Conservation (phyloP, 2,113 vertebrate genomes). For the Dendrocopos noguchii region DNA sequence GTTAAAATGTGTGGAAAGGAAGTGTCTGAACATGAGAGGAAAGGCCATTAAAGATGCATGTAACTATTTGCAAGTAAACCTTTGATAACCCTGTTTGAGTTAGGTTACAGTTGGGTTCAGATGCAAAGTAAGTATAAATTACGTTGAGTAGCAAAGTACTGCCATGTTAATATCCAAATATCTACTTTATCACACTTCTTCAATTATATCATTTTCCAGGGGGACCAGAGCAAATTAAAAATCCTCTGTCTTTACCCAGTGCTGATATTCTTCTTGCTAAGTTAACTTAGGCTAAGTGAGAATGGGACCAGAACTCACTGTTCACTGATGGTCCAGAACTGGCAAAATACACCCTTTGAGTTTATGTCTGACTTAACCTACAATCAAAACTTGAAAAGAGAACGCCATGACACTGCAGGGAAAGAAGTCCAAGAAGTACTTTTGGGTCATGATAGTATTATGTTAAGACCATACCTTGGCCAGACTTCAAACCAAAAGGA, state of each 20-base stretch:
- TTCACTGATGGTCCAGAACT: neutral
- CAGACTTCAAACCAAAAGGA: neutral
- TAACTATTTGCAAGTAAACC: conserved; percentile 64
- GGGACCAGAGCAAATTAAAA: neutral
- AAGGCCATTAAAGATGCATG: conserved; percentile 61
- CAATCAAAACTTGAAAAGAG: neutral
- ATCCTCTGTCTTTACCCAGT: neutral
- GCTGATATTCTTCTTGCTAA: neutral
- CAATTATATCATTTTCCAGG: neutral
- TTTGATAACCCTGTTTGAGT: conserved; percentile 46
- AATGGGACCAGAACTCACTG: neutral
- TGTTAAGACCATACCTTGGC: neutral
- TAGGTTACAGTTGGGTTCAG: neutral
- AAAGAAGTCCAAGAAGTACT: neutral
- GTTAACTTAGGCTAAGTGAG: neutral
- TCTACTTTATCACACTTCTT: neutral
- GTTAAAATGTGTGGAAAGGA: conserved; percentile 66
- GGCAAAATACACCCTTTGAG: neutral
- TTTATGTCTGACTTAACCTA: neutral
- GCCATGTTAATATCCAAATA: neutral
- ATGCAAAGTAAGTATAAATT: neutral
- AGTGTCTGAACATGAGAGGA: conserved; percentile 57
- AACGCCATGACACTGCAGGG: neutral
- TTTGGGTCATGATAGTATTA: neutral
- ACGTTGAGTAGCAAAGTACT: neutral